Percentiles rank a stretch among this genome's conserved stretches.
phyloP scores from a whole-genome alignment of 2,888 invertebrate genomes.

The Drosophila cognata region DNA sequence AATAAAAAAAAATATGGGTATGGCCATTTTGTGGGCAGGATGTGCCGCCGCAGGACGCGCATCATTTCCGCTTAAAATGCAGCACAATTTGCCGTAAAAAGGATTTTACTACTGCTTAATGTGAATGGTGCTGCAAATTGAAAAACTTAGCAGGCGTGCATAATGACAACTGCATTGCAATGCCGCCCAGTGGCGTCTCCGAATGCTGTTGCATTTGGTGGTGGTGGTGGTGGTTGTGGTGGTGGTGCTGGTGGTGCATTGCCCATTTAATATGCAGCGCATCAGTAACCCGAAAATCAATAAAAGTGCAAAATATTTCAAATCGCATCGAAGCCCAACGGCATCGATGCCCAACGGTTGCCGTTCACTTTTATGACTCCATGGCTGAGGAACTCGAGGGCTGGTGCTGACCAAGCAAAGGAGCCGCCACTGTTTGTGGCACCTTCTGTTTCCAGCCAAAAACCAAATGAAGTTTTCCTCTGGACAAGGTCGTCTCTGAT shows the following conservation, averaged over 20 bases:
- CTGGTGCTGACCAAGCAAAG: slow-evolving; percentile 61
- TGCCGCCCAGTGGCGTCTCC: slow-evolving; percentile 5
- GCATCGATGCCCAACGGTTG: slow-evolving; percentile 28
- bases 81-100: slow-evolving; percentile 80
- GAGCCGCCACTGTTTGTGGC: slow-evolving; percentile 22
- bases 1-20: slow-evolving; percentile 25
- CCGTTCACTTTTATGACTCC: slow-evolving; percentile 66
- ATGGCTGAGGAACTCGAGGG: slow-evolving; percentile 53
- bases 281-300: slow-evolving; percentile 76
- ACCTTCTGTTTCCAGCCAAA: slow-evolving; percentile 51
- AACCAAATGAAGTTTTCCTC: slow-evolving; percentile 51
- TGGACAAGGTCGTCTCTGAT: slow-evolving; percentile 22
- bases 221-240: no score
- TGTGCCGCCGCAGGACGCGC: slow-evolving; percentile 79
- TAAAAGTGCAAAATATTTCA: slow-evolving; percentile 77
- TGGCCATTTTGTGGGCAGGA: slow-evolving; percentile 74
- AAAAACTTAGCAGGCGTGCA: slow-evolving; percentile 54
- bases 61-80: slow-evolving; percentile 80
- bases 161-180: slow-evolving; percentile 66
- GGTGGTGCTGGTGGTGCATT: slow-evolving; percentile 37
- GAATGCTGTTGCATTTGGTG: slow-evolving; percentile 18
- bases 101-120: slow-evolving; percentile 54
- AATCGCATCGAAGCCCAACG: slow-evolving; percentile 54
- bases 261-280: slow-evolving; percentile 71
- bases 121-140: slow-evolving; percentile 50